Conservation (phyloP, 2,797 vertebrate species). For the Heteromormyrus szaboi region DNA sequence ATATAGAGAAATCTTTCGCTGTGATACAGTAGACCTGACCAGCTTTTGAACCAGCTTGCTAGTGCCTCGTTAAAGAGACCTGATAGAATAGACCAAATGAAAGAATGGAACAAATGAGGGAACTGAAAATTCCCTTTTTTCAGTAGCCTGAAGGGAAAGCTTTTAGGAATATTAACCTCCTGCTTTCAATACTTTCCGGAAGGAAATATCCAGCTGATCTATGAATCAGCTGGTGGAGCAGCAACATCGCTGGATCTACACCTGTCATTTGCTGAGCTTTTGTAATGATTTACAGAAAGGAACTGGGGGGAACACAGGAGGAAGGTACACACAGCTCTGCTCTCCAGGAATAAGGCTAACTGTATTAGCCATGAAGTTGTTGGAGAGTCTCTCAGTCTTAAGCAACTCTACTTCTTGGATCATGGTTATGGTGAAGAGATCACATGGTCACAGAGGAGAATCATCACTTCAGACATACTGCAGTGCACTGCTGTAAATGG, state of each 20-base stretch:
- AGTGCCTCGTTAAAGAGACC: not conserved
- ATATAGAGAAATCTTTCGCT: slow-evolving; percentile 18
- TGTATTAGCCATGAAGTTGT: not conserved
- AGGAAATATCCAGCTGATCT: not conserved
- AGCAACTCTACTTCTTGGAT: not conserved
- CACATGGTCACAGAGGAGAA: not conserved
- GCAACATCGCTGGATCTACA: not conserved
- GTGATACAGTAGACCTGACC: slow-evolving; percentile 31
- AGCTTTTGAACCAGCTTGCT: not conserved
- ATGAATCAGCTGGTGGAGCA: not conserved
- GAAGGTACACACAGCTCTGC: not conserved
- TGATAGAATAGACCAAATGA: not conserved
- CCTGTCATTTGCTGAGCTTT: not conserved
- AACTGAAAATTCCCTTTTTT: not conserved
- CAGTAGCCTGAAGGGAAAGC: not conserved
- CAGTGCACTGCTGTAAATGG: not conserved
- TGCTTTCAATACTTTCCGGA: not conserved
- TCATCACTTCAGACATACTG: not conserved
- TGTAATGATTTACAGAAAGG: not conserved
- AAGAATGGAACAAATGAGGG: not conserved
- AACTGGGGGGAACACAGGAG: not conserved
- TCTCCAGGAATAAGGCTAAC: not conserved
- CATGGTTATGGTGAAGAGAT: not conserved
- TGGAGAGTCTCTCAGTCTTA: not conserved
- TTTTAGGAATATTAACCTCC: not conserved